A percentile compares a stretch with the other conserved stretches of the same genome.
phyloP scores from a whole-genome alignment of 2,797 vertebrate genomes.

The Channallabes apus region DNA sequence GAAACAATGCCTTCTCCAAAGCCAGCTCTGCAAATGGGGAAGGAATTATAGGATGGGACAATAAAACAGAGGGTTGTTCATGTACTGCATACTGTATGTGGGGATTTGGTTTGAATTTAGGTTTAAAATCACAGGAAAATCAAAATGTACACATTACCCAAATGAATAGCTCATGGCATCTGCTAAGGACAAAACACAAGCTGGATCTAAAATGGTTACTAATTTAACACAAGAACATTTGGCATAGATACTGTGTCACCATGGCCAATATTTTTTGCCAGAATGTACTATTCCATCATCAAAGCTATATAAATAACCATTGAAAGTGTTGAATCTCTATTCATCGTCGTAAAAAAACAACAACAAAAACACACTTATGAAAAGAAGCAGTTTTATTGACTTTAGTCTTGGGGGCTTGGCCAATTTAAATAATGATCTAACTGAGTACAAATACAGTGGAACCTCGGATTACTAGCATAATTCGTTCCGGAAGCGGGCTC shows the following conservation, averaged over 20 bases:
- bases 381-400: neutral
- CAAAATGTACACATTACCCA: neutral
- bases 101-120: neutral
- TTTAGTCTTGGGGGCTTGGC: neutral
- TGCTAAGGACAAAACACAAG: conserved; percentile 2
- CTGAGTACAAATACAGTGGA: neutral
- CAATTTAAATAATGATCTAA: neutral
- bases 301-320: neutral
- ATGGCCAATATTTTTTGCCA: neutral
- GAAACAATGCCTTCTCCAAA: conserved; percentile 84
- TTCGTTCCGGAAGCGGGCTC: no score
- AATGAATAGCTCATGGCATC: conserved; percentile 21
- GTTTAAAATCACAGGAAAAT: neutral
- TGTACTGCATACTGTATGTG: neutral
- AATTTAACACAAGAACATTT: neutral
- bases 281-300: neutral
- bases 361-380: neutral
- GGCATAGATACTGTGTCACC: neutral
- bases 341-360: neutral
- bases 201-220: neutral
- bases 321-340: neutral
- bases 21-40: conserved; percentile 70
- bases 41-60: neutral
- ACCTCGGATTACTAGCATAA: no score
- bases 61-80: neutral